A percentile compares a stretch with the other conserved stretches of the same genome.
phyloP scores from a whole-genome alignment of 64 coral and sea anemone species.

The Orbicella faveolata region DNA sequence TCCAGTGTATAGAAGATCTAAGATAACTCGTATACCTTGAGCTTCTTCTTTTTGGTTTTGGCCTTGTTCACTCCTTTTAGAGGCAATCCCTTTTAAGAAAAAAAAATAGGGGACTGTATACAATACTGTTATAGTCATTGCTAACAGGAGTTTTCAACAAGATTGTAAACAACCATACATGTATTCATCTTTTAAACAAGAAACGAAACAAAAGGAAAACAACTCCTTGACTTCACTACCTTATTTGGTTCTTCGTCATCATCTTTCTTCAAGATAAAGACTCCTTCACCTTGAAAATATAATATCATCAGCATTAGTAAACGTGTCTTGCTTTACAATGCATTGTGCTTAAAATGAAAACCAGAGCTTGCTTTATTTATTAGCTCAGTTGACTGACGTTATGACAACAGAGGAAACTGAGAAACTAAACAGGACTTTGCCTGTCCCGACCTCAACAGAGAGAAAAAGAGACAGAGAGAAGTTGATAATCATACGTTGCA shows the following conservation, averaged over 20 bases:
- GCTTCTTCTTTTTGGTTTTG: slow-evolving; percentile 64
- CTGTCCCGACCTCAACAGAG: neutral
- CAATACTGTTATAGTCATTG: neutral
- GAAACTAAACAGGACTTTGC: too few relatives aligned
- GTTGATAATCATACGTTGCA: neutral
- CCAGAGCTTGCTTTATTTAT: too few relatives aligned
- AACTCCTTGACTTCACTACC: neutral
- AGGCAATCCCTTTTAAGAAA: neutral
- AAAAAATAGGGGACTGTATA: neutral
- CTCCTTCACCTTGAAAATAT: slow-evolving; percentile 17
- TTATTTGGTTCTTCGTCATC: slow-evolving; percentile 46
- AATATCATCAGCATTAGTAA: neutral
- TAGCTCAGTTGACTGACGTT: too few relatives aligned
- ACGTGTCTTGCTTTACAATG: too few relatives aligned
- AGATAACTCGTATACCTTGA: slow-evolving; percentile 18
- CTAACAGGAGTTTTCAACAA: too few relatives aligned
- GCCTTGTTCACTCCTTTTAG: slow-evolving; percentile 23
- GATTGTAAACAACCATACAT: too few relatives aligned
- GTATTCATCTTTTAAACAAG: too few relatives aligned
- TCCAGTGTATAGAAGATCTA: neutral
- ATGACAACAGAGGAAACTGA: too few relatives aligned
- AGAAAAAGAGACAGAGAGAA: neutral
- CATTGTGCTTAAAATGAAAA: too few relatives aligned
- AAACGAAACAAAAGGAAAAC: neutral
- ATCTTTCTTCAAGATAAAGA: slow-evolving; percentile 61